Conservation (phyloP, 92 coral and sea anemone genomes). For the Diadumene lineata region DNA sequence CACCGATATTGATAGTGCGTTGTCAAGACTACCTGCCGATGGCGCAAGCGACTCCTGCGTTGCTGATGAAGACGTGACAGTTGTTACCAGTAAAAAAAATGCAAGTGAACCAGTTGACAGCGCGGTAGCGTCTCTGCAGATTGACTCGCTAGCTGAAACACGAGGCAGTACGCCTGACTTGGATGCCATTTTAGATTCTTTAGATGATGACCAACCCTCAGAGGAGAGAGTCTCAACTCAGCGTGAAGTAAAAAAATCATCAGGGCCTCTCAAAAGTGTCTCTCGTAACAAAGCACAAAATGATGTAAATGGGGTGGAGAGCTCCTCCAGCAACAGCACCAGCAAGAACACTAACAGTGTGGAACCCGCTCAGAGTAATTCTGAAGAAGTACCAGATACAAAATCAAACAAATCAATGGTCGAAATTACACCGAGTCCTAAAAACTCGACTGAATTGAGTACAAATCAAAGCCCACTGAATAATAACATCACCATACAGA, state of each 20-base stretch:
- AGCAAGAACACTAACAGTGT: too few relatives aligned
- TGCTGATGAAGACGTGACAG: conserved; percentile 13
- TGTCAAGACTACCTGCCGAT: conserved; percentile 38
- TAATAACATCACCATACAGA: too few relatives aligned
- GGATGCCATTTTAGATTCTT: conserved; percentile 18
- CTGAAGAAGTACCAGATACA: too few relatives aligned
- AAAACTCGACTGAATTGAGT: not conserved
- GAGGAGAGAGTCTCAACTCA: not conserved
- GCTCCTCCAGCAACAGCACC: too few relatives aligned
- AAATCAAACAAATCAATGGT: too few relatives aligned
- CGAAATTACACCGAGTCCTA: conserved; percentile 15
- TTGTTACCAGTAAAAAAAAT: not conserved
- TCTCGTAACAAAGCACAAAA: not conserved
- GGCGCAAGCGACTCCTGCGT: conserved; percentile 19
- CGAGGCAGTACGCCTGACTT: conserved; percentile 28
- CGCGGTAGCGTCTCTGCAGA: conserved; percentile 26
- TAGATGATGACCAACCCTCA: conserved; percentile 3
- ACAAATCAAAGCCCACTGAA: not conserved
- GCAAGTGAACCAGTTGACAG: not conserved
- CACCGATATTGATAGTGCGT: conserved; percentile 37
- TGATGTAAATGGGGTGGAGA: too few relatives aligned
- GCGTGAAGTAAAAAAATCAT: not conserved
- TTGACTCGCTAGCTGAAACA: conserved; percentile 20
- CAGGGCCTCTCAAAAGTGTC: not conserved
- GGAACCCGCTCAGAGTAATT: too few relatives aligned